Base-by-base conservation (phyloP, 2,888 invertebrate genomes). In the Spatulosminthurus flaviceps region DNA sequence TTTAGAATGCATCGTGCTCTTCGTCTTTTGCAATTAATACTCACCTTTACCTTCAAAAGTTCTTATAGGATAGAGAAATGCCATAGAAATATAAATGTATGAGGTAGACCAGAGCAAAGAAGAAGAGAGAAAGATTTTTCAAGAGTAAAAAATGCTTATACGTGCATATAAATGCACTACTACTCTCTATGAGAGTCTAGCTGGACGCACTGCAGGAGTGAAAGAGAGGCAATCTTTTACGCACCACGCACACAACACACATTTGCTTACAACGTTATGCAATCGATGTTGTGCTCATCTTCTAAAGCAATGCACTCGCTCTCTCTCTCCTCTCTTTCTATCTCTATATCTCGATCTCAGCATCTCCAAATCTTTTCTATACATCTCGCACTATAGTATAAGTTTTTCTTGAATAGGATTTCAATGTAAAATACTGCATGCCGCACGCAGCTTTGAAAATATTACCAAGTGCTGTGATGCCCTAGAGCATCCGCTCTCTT, bases 191-290 rank as follows among this genome's bases (percentile, higher is more conserved):
- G n/a, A n/a, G n/a, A n/a, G n/a, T n/a, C n/a, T 21, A 34, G 69
- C 4, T 69, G 69, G 69, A 29, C 34, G 69, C 51, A n/a, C 29
- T 69, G 69, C 69, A 29, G 28, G 74, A 74, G 72, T 34, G 71
- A 42, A 42, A 71, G 51, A 72, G 24, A 72, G 19, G 42, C 51
- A 28, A 64, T 64, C 75, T 19, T 72, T 74, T 61, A 64, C 64
- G 64, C 64, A 64, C 64, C 64, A 64, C 64, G 64, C 24, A 64
- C 64, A 24, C 67, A 76, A 76, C 51, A 43, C 42, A 41, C 28
- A 66, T 34, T 75, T 75, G 66, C 75, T 41, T 75, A 24, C 2
- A 61, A 69, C 67, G 41, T 76, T 76, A 76, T 67, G 76, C 69
- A 76, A 76, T 76, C 67, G 28, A 22, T 42, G 75, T 64, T 75